Evolutionary conservation across 2,113 vertebrate species (phyloP).

Genomic region (Podocnemis expansa): DNA sequence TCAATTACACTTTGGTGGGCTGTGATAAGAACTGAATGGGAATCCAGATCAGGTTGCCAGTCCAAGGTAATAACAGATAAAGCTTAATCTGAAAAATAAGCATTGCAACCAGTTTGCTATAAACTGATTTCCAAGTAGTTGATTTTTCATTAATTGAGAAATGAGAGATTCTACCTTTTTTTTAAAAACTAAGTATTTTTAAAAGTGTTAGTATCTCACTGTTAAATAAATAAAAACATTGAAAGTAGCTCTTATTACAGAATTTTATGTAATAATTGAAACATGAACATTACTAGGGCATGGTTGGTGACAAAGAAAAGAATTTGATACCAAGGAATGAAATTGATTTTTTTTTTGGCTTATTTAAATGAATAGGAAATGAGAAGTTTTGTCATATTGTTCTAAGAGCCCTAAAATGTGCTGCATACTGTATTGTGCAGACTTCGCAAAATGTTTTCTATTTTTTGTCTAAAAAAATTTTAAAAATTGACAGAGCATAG

Average conservation of each 20-base stretch:
- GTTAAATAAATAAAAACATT: background rate
- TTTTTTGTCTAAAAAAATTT: background rate
- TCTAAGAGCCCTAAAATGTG: background rate
- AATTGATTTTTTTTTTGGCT: background rate
- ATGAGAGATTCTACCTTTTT: background rate
- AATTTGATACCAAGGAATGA: background rate
- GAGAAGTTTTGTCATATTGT: background rate
- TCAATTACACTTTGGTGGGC: slow-evolving; percentile 20
- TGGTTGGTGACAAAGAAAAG: background rate
- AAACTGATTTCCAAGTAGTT: background rate
- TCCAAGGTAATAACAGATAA: background rate
- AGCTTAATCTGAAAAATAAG: background rate
- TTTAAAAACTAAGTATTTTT: background rate
- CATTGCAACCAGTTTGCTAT: background rate
- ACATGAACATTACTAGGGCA: background rate
- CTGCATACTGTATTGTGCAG: background rate
- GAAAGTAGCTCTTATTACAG: background rate
- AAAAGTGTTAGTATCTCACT: background rate
- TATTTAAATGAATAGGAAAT: background rate
- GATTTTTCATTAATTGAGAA: background rate
- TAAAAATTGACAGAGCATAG: background rate
- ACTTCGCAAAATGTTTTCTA: background rate
- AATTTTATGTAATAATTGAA: background rate
- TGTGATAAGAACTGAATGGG: background rate
- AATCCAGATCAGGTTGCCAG: background rate